phyloP scores from a whole-genome alignment of 2,888 invertebrate species.

The Chaitophorus viminalis region DNA sequence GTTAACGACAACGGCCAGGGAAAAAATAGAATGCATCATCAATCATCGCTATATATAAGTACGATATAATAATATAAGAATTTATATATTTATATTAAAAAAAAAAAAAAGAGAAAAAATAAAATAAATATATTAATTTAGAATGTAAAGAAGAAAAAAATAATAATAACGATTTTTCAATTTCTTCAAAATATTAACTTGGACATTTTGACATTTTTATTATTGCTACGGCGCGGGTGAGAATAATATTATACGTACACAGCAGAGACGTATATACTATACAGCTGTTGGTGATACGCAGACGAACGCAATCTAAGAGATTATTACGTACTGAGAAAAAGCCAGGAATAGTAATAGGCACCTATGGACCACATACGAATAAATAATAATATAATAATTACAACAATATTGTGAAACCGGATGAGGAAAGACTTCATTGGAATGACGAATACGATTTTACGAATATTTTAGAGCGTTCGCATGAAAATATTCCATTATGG shows the following conservation, averaged over 20 bases:
- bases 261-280: too few relatives aligned
- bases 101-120: background rate
- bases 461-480: too few relatives aligned
- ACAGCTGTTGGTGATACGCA: background rate
- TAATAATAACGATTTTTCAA: conserved; percentile 35
- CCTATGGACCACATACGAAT: background rate
- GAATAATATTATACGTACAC: background rate
- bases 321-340: too few relatives aligned
- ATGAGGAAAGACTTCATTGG: too few relatives aligned
- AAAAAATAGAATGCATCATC: conserved; percentile 23
- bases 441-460: too few relatives aligned
- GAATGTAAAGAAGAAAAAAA: background rate
- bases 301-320: background rate
- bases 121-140: conserved; percentile 31
- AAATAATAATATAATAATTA: background rate
- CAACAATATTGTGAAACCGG: too few relatives aligned
- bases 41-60: conserved; percentile 15
- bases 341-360: background rate
- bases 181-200: background rate
- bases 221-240: background rate
- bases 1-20: background rate
- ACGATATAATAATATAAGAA: conserved; percentile 6
- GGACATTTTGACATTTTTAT: conserved; percentile 10
- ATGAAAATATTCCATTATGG: too few relatives aligned
- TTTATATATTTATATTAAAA: conserved; percentile 19